These are phyloP conservation scores for Drosophila sulfurigaster DNA, from an alignment of 1,140 invertebrate genomes.

Conservation along the genomic window DNA sequence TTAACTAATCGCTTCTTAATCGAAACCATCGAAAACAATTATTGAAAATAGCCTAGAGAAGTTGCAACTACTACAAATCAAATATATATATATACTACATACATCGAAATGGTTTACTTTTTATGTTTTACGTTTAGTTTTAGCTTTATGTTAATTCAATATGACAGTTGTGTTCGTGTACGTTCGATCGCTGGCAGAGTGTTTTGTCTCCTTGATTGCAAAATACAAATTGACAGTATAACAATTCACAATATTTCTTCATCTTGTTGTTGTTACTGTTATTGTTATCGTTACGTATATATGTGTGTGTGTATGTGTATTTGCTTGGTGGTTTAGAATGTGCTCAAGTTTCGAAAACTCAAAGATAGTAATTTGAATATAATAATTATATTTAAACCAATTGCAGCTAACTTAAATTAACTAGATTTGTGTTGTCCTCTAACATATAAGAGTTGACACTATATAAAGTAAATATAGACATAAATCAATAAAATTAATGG, in stretches of 20 bases:
- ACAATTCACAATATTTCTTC: slow-evolving; percentile 49
- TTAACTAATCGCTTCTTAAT: slow-evolving; percentile 76
- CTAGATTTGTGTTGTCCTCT: slow-evolving; percentile 46
- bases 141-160: slow-evolving; percentile 62
- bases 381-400: slow-evolving; percentile 55
- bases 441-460: slow-evolving; percentile 19
- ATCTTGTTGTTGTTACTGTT: slow-evolving; percentile 10
- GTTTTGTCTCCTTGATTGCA: slow-evolving; percentile 55
- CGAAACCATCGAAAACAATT: slow-evolving; percentile 78
- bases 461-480: slow-evolving; percentile 18
- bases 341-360: slow-evolving; percentile 61
- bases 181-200: slow-evolving; percentile 67
- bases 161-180: slow-evolving; percentile 82
- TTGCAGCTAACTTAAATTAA: slow-evolving; percentile 77
- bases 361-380: slow-evolving; percentile 33
- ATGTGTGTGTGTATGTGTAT: slow-evolving; percentile 37
- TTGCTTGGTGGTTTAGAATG: slow-evolving; percentile 59
- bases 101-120: slow-evolving; percentile 67
- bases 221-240: slow-evolving; percentile 71
- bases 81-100: slow-evolving; percentile 63
- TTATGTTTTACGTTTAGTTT: slow-evolving; percentile 39
- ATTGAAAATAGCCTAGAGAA: slow-evolving; percentile 77
- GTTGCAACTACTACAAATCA: slow-evolving; percentile 78
- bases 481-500: slow-evolving; percentile 55
- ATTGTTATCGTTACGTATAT: slow-evolving; percentile 37